Evolutionary conservation across 2,797 vertebrate species (phyloP).

Genomic region (Sebastes itinus): DNA sequence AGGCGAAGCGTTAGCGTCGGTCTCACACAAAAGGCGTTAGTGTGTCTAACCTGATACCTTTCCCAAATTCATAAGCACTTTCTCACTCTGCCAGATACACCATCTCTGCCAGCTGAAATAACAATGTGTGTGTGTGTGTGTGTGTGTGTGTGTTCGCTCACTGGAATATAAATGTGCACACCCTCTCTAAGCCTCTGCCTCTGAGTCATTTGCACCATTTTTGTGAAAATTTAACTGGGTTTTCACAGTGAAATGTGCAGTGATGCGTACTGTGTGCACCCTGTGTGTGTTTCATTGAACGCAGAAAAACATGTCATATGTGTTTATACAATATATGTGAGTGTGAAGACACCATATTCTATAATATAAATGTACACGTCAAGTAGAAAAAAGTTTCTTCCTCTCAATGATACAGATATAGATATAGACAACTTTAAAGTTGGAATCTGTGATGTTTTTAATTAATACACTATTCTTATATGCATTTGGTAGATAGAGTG

Average conservation of each 20-base stretch:
- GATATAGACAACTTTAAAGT: neutral
- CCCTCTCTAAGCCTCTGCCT: slow-evolving; percentile 3
- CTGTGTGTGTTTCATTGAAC: neutral
- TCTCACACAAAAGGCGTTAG: slow-evolving; percentile 31
- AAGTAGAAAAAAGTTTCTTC: neutral
- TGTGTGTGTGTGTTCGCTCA: neutral
- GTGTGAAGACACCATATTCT: neutral
- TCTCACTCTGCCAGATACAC: slow-evolving; percentile 31
- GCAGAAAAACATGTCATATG: neutral
- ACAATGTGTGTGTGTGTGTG: slow-evolving; percentile 1
- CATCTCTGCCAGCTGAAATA: slow-evolving; percentile 43
- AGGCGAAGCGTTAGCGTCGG: neutral
- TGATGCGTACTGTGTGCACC: neutral
- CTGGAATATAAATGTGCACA: neutral
- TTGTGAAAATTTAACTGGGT: neutral
- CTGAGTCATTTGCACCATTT: slow-evolving; percentile 25
- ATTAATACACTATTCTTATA: neutral
- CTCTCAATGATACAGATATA: neutral
- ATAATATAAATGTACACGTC: neutral
- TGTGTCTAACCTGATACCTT: slow-evolving; percentile 36
- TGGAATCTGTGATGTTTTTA: neutral
- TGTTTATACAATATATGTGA: neutral
- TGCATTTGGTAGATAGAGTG: neutral
- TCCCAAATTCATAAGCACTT: slow-evolving; percentile 28
- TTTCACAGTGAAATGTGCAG: slow-evolving; percentile 6